Percentiles rank a stretch among this genome's conserved stretches.
Conservation (phyloP, 2,888 invertebrate genomes). For the Macaria notata region DNA sequence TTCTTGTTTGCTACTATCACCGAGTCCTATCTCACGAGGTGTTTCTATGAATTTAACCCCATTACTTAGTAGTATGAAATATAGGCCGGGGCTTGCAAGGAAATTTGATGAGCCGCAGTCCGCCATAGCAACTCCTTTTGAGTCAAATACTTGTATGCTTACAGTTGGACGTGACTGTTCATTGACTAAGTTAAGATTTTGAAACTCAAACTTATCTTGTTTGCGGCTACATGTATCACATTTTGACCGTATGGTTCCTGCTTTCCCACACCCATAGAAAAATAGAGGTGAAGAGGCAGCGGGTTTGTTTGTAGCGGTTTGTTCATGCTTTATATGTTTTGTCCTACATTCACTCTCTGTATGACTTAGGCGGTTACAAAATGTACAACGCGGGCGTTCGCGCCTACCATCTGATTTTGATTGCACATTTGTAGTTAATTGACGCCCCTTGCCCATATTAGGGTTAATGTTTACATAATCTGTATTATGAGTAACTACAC, state of each 20-base stretch:
- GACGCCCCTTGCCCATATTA: neutral
- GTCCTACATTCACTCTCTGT: neutral
- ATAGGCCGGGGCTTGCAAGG: slow-evolving; percentile 1
- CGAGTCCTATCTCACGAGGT: neutral
- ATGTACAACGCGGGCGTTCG: neutral
- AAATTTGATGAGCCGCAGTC: neutral
- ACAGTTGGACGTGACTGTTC: neutral
- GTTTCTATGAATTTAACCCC: neutral
- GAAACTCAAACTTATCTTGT: neutral
- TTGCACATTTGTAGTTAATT: too few relatives aligned
- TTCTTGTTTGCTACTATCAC: neutral
- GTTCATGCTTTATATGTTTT: too few relatives aligned
- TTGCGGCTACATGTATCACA: neutral
- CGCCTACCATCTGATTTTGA: neutral
- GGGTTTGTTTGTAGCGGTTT: neutral
- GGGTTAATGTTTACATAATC: neutral
- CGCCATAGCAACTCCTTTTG: neutral
- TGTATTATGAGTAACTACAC: neutral
- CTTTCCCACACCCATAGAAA: neutral
- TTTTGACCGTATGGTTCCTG: neutral
- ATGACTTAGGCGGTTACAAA: neutral
- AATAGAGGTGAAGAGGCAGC: neutral
- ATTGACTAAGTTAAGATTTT: neutral
- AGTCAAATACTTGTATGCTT: neutral
- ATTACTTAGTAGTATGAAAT: slow-evolving; percentile 2